phyloP scores from a whole-genome alignment of 2,113 vertebrate species.

The Anser brachyrhynchus region DNA sequence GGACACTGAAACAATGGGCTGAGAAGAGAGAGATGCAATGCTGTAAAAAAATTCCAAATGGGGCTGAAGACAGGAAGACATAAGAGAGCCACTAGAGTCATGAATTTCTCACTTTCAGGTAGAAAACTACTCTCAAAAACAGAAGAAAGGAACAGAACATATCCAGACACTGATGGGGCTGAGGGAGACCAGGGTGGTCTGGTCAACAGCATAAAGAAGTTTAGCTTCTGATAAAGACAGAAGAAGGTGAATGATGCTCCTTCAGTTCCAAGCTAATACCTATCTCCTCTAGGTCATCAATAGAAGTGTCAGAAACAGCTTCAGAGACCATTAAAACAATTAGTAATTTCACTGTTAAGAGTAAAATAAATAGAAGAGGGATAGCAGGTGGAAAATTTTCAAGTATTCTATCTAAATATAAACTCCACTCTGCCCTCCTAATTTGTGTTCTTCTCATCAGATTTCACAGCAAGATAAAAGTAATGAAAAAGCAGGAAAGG shows the following conservation, averaged over 20 bases:
- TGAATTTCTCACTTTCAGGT: not conserved
- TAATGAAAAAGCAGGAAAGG: not conserved
- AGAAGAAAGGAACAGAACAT: not conserved
- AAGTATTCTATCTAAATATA: not conserved
- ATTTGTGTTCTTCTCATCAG: not conserved
- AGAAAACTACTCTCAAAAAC: not conserved
- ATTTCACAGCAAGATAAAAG: not conserved
- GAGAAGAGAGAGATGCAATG: not conserved
- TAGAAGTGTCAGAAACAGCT: not conserved
- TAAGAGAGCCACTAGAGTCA: not conserved
- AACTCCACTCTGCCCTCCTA: not conserved
- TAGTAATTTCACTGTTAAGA: not conserved
- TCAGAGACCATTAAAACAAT: not conserved
- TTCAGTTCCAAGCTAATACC: not conserved
- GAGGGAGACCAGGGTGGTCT: not conserved
- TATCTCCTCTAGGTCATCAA: not conserved
- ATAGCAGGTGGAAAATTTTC: not conserved
- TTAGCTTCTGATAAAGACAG: not conserved
- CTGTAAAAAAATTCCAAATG: not conserved
- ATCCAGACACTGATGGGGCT: not conserved
- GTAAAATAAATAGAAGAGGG: not conserved
- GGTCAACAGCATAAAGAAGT: not conserved
- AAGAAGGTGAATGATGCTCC: not conserved
- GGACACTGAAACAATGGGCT: not conserved
- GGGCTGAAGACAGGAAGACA: not conserved